Percentiles rank a stretch among this genome's conserved stretches.
Conservation (phyloP, 1,140 invertebrate species). For the Leptoteleia sp. region DNA sequence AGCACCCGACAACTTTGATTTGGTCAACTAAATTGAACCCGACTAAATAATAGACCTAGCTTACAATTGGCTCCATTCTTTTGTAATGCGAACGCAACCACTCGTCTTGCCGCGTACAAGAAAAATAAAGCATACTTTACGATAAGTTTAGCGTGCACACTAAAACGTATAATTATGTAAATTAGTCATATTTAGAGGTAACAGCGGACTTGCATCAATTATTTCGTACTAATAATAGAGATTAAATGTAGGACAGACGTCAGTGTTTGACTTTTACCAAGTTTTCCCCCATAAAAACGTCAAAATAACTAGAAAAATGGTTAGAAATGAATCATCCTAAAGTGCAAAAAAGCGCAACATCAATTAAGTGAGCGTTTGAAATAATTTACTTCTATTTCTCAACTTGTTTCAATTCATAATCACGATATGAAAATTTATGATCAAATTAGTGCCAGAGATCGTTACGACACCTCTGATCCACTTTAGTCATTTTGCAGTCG, state of each 20-base stretch:
- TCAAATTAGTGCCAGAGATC: too few relatives aligned
- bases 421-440: too few relatives aligned
- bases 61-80: constrained; percentile 23
- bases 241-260: constrained; percentile 27
- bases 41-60: constrained; percentile 4
- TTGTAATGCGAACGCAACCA: constrained; percentile 17
- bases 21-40: constrained; percentile 12
- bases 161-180: constrained; percentile 42
- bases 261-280: constrained; percentile 3
- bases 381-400: too few relatives aligned
- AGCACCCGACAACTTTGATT: background rate
- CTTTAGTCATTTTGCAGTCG: too few relatives aligned
- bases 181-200: constrained; percentile 27
- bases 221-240: constrained; percentile 25
- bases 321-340: too few relatives aligned
- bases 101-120: constrained; percentile 10
- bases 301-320: too few relatives aligned
- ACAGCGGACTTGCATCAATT: constrained; percentile 20
- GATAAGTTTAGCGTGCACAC: constrained; percentile 29
- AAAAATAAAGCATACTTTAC: constrained; percentile 33
- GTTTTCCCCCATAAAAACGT: too few relatives aligned
- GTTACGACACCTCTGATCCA: too few relatives aligned
- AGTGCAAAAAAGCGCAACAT: too few relatives aligned
- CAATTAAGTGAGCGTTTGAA: too few relatives aligned
- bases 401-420: too few relatives aligned